These are phyloP conservation scores for Poicephalus meyeri DNA, from an alignment of 2,113 vertebrate genomes.

Conservation along the genomic window DNA sequence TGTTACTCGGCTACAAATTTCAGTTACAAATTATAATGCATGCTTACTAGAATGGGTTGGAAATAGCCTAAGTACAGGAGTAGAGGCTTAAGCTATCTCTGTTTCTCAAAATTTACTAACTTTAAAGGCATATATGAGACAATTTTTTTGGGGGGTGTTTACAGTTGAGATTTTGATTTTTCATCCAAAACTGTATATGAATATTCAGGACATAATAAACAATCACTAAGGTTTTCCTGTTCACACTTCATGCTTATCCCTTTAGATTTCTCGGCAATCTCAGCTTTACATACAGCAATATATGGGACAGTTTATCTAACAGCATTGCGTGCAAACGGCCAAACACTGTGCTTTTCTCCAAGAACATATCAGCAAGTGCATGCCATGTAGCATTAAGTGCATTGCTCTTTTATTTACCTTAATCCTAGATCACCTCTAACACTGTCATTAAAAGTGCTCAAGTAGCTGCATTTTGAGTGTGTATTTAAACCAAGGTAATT, in stretches of 20 bases:
- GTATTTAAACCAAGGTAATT: not conserved
- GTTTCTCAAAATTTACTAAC: not conserved
- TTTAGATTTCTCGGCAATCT: not conserved
- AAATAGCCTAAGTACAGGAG: not conserved
- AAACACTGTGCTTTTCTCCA: not conserved
- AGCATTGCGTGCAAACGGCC: fast-evolving
- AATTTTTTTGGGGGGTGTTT: not conserved
- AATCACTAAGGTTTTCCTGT: not conserved
- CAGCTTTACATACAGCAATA: not conserved
- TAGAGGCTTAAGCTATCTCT: fast-evolving
- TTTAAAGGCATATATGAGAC: not conserved
- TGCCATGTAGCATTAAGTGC: not conserved
- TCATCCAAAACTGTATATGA: not conserved
- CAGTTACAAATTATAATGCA: not conserved
- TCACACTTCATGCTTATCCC: not conserved
- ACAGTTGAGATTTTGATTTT: not conserved
- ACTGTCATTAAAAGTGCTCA: not conserved
- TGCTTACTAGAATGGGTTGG: not conserved
- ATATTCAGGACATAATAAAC: not conserved
- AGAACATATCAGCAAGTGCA: not conserved
- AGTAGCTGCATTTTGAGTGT: not conserved
- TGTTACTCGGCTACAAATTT: not conserved
- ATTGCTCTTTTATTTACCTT: not conserved
- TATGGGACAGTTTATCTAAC: not conserved
- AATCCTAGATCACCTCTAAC: not conserved